Base-by-base conservation (phyloP, 2,797 vertebrate species). In the Gephyroberyx darwinii region DNA sequence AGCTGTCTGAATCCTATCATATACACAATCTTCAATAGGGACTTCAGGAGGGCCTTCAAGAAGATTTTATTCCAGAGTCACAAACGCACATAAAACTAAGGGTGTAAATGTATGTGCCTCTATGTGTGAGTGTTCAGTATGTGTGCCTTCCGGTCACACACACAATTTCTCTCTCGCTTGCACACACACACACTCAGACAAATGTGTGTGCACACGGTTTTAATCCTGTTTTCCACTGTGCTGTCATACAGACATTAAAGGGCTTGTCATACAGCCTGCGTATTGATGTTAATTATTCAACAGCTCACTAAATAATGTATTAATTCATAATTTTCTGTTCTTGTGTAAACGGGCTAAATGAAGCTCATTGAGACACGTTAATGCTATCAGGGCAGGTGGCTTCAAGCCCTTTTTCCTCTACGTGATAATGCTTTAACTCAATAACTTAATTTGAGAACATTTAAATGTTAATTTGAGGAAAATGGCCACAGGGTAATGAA, bases 1-100 rank as follows among this genome's bases (percentile, higher is more conserved):
- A 94, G 94, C 83, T 92, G 90, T 64, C 79, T 94, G 39, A 94
- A 94, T 74, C 94, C 94, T 43, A 92, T 94, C 73, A 94, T 94
- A 10, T 94, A 94, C 84, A 94, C 93, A 0, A 83, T 94, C 55
- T 94, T 94, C 55, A 94, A 94, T 87, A 81, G 92, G 14, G 93
- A 94, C 87, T 94, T 94, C 81, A 79, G 94, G 59, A 92, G 87
- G 77, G 91, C 94, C 68, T 93, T 94, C 72, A 93, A 93, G 81
- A 94, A 92, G 82, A 93, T 94, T 37, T 51, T 94, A 54, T 92
- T 91, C 47, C 75, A 82, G 41, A 72, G 84, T 26, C 84, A 75
- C 3, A 87, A 81, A 73, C 26, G 20, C 9, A 71, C 77, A 30
- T 90, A 57, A 82, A 20, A 10, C 50, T 20, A 3, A n/a, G 10